Conservation (phyloP, 2,888 invertebrate species). For the Polyommatus iphigenia region DNA sequence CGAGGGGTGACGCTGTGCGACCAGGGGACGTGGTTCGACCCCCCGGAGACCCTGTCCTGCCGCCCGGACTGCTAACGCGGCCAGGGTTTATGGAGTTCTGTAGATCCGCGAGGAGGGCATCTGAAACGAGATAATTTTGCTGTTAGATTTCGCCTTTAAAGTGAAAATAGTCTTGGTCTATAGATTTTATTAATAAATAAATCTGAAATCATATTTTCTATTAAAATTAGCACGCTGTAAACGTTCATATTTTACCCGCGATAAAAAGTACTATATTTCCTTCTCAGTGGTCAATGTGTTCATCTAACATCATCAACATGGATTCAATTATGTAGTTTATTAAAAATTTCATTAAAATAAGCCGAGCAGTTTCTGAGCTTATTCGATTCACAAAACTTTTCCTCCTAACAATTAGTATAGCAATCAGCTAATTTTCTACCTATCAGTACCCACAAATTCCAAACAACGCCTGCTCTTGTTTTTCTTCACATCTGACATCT, state of each 20-base stretch:
- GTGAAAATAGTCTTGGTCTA: too few relatives aligned
- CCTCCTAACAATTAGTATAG: neutral
- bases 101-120: slow-evolving; percentile 96
- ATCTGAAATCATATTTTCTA: too few relatives aligned
- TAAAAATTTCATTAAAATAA: neutral
- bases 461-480: neutral
- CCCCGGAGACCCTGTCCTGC: slow-evolving; percentile 74
- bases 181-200: slow-evolving; percentile 34
- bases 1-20: slow-evolving; percentile 62
- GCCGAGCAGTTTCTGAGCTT: neutral
- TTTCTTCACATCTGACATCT: neutral
- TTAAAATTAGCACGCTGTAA: too few relatives aligned
- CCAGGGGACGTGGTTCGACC: slow-evolving; percentile 68
- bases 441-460: neutral
- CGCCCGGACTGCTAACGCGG: slow-evolving; percentile 69
- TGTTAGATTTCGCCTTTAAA: neutral
- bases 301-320: too few relatives aligned
- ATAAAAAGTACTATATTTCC: neutral
- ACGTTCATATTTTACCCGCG: neutral
- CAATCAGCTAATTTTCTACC: neutral
- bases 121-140: slow-evolving; percentile 78
- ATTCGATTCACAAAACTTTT: neutral
- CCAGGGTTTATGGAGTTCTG: slow-evolving; percentile 93
- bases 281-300: neutral
- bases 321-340: too few relatives aligned